Percentiles rank a stretch among this genome's conserved stretches.
phyloP scores from a whole-genome alignment of 2,888 invertebrate species.

The Drosophila melanosoma region DNA sequence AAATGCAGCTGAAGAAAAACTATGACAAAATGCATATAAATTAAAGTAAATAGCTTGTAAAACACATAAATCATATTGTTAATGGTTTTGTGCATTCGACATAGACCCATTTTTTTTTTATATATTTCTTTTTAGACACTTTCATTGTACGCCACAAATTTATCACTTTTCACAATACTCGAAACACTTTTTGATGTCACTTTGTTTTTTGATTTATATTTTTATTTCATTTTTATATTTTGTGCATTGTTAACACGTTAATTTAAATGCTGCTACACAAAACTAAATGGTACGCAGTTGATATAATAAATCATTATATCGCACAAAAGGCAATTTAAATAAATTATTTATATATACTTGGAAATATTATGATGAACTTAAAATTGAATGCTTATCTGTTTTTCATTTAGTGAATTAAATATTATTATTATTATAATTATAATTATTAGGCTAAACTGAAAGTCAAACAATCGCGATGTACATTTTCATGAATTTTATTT shows the following conservation, averaged over 20 bases:
- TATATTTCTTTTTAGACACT: constrained; percentile 60
- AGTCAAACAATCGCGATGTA: not conserved
- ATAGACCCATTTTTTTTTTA: constrained; percentile 26
- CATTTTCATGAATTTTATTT: not conserved
- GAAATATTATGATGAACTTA: constrained; percentile 6
- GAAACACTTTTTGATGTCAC: constrained; percentile 60
- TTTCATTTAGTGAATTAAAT: not conserved
- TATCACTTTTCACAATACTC: constrained; percentile 66
- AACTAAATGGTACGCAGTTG: constrained; percentile 45
- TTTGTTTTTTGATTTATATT: constrained; percentile 16
- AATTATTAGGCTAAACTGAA: not conserved
- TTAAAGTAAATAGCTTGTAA: constrained; percentile 69
- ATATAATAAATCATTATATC: constrained; percentile 55
- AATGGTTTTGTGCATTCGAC: constrained; percentile 58
- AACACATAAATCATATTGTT: constrained; percentile 70
- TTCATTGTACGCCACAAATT: constrained; percentile 61
- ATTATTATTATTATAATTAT: not conserved
- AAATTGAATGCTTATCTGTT: not conserved
- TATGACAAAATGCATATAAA: constrained; percentile 54
- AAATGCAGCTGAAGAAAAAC: constrained; percentile 17
- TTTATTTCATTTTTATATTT: constrained; percentile 15
- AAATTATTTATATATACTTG: constrained; percentile 26
- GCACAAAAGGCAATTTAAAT: constrained; percentile 33
- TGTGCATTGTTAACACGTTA: constrained; percentile 58
- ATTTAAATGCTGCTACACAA: constrained; percentile 59